These are phyloP conservation scores for Aethes cnicana DNA, from an alignment of 2,888 invertebrate genomes.

Conservation along the genomic window DNA sequence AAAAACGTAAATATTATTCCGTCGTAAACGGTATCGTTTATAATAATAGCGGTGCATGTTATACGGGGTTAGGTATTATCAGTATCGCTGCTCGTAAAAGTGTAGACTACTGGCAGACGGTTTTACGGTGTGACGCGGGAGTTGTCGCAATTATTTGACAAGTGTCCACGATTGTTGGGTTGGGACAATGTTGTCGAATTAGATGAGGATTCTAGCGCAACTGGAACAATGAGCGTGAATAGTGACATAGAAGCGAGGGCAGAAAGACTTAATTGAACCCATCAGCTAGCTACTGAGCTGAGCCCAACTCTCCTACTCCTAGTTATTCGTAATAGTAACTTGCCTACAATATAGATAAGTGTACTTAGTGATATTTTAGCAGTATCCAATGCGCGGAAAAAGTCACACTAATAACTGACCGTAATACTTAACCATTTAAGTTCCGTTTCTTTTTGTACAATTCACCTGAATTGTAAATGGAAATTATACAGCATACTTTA, in stretches of 20 bases:
- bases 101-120: conserved; percentile 77
- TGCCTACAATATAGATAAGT: too few relatives aligned
- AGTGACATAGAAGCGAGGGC: too few relatives aligned
- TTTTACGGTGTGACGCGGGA: conserved; percentile 57
- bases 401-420: too few relatives aligned
- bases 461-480: too few relatives aligned
- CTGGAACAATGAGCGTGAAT: not conserved
- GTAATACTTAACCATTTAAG: too few relatives aligned
- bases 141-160: conserved; percentile 28
- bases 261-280: too few relatives aligned
- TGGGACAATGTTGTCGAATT: conserved; percentile 3
- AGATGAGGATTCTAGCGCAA: not conserved
- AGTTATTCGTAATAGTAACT: too few relatives aligned
- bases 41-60: conserved; percentile 53
- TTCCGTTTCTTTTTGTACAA: too few relatives aligned
- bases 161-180: conserved; percentile 14
- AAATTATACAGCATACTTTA: too few relatives aligned
- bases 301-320: not conserved
- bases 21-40: conserved; percentile 58
- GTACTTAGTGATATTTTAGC: too few relatives aligned
- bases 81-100: conserved; percentile 73
- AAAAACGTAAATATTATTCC: conserved; percentile 67
- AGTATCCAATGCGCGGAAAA: too few relatives aligned
- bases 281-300: not conserved
- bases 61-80: conserved; percentile 66